These are phyloP conservation scores for Ophion slaviceki DNA, from an alignment of 2,888 invertebrate genomes.

Conservation along the genomic window DNA sequence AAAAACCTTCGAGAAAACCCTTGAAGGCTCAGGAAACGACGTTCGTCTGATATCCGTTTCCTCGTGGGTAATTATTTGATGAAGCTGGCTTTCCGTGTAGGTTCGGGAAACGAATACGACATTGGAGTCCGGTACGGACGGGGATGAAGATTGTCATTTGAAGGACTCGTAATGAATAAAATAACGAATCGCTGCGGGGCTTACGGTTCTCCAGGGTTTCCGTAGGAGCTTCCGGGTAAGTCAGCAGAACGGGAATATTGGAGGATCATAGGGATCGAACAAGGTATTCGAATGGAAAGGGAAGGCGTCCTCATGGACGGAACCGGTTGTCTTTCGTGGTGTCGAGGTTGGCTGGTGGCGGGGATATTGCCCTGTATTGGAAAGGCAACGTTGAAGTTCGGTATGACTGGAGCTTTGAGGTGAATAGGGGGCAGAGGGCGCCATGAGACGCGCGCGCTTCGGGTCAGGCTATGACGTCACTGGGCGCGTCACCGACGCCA, in stretches of 20 bases:
- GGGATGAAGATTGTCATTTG: neutral
- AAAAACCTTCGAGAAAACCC: neutral
- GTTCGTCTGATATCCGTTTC: no score
- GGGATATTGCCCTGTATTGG: constrained; percentile 49
- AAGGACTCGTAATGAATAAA: constrained; percentile 14
- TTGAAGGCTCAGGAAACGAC: neutral
- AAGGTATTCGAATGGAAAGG: constrained; percentile 15
- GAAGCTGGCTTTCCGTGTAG: no score
- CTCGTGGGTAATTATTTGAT: no score
- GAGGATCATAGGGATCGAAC: constrained; percentile 22
- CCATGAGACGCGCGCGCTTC: constrained; percentile 71
- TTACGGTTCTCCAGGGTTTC: constrained; percentile 14
- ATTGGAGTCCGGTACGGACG: no score
- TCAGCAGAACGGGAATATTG: constrained; percentile 40
- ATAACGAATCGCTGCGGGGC: neutral
- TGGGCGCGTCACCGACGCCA: constrained; percentile 78
- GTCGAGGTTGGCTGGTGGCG: constrained; percentile 42
- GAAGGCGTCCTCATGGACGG: constrained; percentile 14
- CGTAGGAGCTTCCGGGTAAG: neutral
- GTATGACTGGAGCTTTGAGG: constrained; percentile 56
- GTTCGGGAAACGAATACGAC: no score
- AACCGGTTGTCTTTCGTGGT: constrained; percentile 27
- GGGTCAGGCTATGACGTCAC: constrained; percentile 79
- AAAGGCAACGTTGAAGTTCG: constrained; percentile 54
- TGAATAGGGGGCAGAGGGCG: constrained; percentile 69